phyloP scores from a whole-genome alignment of 64 coral and sea anemone species.

The Astreopora myriophthalma region DNA sequence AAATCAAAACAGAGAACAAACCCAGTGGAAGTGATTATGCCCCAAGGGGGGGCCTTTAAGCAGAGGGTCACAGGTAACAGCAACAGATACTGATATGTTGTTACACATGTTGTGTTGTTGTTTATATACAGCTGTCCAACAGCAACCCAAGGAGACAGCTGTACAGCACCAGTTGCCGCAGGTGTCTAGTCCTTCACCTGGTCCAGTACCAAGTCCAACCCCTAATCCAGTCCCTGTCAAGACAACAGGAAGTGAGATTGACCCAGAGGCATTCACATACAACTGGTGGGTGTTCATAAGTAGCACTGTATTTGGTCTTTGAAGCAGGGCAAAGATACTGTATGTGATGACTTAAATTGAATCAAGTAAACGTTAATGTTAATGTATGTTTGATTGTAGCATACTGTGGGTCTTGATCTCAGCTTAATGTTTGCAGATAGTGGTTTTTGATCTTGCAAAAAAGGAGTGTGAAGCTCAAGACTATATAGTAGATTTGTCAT shows the following conservation, averaged over 20 bases:
- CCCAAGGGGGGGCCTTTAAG: background rate
- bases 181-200: constrained; percentile 14
- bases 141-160: constrained; percentile 16
- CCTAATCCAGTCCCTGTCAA: background rate
- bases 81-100: too few relatives aligned
- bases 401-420: background rate
- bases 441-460: too few relatives aligned
- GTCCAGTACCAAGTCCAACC: constrained; percentile 4
- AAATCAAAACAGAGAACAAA: too few relatives aligned
- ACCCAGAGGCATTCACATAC: constrained; percentile 34
- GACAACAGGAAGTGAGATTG: constrained; percentile 54
- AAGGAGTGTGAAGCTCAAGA: too few relatives aligned
- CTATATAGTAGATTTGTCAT: too few relatives aligned
- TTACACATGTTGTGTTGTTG: background rate
- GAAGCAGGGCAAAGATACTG: too few relatives aligned
- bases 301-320: too few relatives aligned
- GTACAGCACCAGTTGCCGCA: background rate
- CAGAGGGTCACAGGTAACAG: background rate
- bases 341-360: too few relatives aligned
- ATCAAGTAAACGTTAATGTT: too few relatives aligned
- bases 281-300: background rate
- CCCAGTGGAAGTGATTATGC: too few relatives aligned
- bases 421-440: background rate
- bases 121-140: background rate
- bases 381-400: too few relatives aligned